Percentiles rank a stretch among this genome's conserved stretches.
phyloP scores from a whole-genome alignment of 2,113 vertebrate species.

The Castor canadensis region DNA sequence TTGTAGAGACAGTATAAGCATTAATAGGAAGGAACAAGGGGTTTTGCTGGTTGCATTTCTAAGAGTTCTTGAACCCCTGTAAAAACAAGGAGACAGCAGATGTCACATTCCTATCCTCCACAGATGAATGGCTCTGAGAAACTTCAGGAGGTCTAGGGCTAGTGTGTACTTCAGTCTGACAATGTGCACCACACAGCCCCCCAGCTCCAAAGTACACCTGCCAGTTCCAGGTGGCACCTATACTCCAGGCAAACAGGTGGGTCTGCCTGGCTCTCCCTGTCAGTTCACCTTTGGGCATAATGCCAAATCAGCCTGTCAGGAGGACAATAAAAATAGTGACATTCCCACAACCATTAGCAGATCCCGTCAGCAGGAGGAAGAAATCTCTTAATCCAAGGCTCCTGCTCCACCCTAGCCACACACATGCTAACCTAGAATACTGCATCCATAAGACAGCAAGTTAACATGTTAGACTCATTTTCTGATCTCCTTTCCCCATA shows the following conservation, averaged over 20 bases:
- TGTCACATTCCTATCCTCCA: rapidly evolving
- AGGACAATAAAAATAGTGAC: slow-evolving; percentile 62
- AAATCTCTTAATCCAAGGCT: neutral
- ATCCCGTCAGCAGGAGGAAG: neutral
- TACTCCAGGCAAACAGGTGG: neutral
- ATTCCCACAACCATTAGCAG: slow-evolving; percentile 60
- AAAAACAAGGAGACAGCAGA: neutral
- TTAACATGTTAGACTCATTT: neutral
- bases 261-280: neutral
- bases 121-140: neutral
- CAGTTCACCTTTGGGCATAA: neutral
- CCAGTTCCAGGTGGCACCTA: neutral
- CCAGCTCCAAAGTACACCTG: neutral
- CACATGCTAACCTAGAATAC: rapidly evolving
- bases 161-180: rapidly evolving
- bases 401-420: neutral
- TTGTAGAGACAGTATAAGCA: no score
- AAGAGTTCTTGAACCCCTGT: neutral
- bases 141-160: neutral
- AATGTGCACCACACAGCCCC: neutral
- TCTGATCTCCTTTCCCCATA: neutral
- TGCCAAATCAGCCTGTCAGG: slow-evolving; percentile 1
- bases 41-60: no score
- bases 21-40: no score
- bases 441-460: neutral